A percentile compares a stretch with the other conserved stretches of the same genome.
Evolutionary conservation across 2,797 vertebrate genomes (phyloP).

Genomic region (Glyptemys insculpta): DNA sequence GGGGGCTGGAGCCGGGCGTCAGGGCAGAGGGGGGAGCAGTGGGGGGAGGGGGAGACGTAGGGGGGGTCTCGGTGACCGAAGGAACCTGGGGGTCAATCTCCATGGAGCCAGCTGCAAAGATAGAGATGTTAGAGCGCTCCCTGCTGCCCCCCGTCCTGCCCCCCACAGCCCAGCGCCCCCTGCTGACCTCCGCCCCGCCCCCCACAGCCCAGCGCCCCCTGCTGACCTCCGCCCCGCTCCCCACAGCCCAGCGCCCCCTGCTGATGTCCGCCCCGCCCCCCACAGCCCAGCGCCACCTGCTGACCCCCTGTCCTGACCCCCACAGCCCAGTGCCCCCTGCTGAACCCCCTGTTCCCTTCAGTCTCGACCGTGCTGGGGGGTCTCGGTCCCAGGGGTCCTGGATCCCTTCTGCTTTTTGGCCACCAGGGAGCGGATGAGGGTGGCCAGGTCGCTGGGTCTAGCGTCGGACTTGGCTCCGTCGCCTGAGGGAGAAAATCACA

Average conservation of each 20-base stretch:
- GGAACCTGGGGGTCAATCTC: not conserved
- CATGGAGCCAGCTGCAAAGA: not conserved
- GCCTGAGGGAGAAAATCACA: not conserved
- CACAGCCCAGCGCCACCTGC: too few relatives aligned
- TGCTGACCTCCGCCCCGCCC: not conserved
- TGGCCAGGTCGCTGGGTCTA: not conserved
- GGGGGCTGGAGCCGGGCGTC: not conserved
- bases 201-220: too few relatives aligned
- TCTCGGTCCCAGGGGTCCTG: not conserved
- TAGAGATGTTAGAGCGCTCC: not conserved
- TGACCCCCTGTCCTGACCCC: too few relatives aligned
- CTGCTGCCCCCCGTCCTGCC: too few relatives aligned
- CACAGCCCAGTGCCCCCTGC: too few relatives aligned
- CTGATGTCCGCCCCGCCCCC: too few relatives aligned
- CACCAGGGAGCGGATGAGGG: slow-evolving; percentile 7
- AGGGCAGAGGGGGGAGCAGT: not conserved
- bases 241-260: too few relatives aligned
- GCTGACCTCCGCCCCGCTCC: too few relatives aligned
- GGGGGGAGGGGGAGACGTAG: not conserved
- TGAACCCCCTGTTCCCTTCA: too few relatives aligned
- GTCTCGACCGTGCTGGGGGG: not conserved
- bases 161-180: too few relatives aligned
- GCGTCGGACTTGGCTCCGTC: not conserved
- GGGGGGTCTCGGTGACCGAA: not conserved
- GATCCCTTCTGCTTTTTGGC: not conserved